phyloP scores from a whole-genome alignment of 1,140 invertebrate species.

The Catajapyx aquilonaris region DNA sequence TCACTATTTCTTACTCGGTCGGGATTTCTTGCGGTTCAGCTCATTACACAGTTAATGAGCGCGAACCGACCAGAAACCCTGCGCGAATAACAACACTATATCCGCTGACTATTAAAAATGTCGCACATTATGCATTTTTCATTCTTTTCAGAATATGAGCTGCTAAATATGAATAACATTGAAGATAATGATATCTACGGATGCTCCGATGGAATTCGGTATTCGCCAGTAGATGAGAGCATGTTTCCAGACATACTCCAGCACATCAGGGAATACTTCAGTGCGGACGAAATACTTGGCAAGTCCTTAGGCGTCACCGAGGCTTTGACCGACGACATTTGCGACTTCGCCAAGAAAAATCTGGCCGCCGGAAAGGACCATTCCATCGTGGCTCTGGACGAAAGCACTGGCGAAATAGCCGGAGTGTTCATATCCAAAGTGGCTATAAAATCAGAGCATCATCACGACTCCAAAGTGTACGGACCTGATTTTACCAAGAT shows the following conservation, averaged over 20 bases:
- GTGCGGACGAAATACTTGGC: background rate
- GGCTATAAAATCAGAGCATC: background rate
- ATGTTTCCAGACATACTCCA: background rate
- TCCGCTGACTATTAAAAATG: too few species aligned
- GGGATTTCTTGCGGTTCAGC: too few species aligned
- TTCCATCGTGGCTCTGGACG: background rate
- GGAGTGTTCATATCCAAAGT: background rate
- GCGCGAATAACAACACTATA: too few species aligned
- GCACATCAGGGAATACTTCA: background rate
- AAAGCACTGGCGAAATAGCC: background rate
- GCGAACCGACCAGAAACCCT: too few species aligned
- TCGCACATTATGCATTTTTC: too few species aligned
- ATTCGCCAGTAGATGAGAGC: background rate
- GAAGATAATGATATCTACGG: background rate
- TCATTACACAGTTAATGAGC: too few species aligned
- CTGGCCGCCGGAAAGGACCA: background rate
- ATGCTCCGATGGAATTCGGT: background rate
- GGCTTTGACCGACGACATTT: background rate
- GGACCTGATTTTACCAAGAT: background rate
- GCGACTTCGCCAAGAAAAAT: background rate
- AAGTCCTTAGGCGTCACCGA: background rate
- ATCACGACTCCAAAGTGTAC: background rate
- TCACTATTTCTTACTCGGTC: too few species aligned
- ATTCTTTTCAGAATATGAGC: too few species aligned
- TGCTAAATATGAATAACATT: too few species aligned